Evolutionary conservation across 2,888 invertebrate species (phyloP).

Genomic region (Metacarcinus magister): DNA sequence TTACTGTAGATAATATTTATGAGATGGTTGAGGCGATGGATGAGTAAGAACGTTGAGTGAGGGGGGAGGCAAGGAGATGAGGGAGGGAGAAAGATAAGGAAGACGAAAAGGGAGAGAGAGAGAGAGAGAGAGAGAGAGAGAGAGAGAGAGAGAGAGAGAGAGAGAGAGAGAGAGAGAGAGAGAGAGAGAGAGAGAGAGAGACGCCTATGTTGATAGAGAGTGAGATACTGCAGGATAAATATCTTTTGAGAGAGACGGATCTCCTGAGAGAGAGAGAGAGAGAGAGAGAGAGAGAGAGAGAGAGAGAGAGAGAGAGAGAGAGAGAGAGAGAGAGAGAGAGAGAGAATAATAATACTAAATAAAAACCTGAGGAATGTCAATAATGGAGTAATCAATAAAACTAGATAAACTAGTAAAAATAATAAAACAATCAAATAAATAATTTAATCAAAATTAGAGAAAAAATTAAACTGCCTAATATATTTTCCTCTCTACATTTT

Average conservation of each 20-base stretch:
- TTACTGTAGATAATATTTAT: constrained; percentile 17
- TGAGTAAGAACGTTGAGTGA: constrained; percentile 42
- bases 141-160: constrained; percentile 39
- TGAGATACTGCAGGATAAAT: constrained; percentile 15
- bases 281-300: constrained; percentile 26
- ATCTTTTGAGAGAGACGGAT: neutral
- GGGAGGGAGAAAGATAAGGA: constrained; percentile 22
- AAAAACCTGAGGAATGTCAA: neutral
- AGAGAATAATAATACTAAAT: neutral
- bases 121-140: neutral
- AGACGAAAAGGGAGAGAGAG: neutral
- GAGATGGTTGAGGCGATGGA: neutral
- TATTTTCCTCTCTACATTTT: neutral
- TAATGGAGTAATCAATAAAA: neutral
- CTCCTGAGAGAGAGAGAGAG: neutral
- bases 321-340: constrained; percentile 4
- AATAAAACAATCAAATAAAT: no score
- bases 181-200: constrained; percentile 26
- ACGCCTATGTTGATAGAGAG: neutral
- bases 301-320: constrained; percentile 26
- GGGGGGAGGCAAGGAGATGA: neutral
- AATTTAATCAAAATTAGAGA: neutral
- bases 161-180: constrained; percentile 26
- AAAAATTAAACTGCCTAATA: neutral
- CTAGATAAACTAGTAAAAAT: no score